Conservation (phyloP, 30 jellyfish, hydroid and myxozoan species). For the Aurelia coerulea region DNA sequence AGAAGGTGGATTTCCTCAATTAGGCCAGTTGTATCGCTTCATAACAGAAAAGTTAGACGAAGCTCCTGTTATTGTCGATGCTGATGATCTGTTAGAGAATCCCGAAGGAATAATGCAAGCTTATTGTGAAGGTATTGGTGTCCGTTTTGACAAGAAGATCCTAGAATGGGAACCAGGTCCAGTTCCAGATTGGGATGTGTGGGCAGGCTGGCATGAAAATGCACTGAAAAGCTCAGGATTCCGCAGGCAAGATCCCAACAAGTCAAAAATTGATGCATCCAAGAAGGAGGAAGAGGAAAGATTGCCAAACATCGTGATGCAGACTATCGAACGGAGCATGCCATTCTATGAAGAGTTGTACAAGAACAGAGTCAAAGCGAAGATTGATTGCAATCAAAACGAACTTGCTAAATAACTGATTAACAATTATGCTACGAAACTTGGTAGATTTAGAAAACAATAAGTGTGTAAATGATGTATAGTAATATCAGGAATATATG, state of each 20-base stretch:
- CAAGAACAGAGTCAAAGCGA: slow-evolving; percentile 48
- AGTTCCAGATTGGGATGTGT: slow-evolving; percentile 91
- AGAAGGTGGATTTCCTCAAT: slow-evolving; percentile 76
- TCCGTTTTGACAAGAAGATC: slow-evolving; percentile 77
- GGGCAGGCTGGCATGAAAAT: slow-evolving; percentile 97
- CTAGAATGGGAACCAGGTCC: slow-evolving; percentile 97
- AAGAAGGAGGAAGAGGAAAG: slow-evolving; percentile 13
- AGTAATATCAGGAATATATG: too few relatives aligned
- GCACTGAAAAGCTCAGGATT: slow-evolving; percentile 94
- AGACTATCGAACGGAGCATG: slow-evolving; percentile 69
- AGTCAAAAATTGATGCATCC: slow-evolving; percentile 26
- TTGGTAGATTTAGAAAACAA: too few relatives aligned
- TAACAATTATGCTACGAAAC: too few relatives aligned
- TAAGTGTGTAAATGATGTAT: too few relatives aligned
- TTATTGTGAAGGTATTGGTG: slow-evolving; percentile 81
- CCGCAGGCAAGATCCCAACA: slow-evolving; percentile 60
- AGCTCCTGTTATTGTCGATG: slow-evolving; percentile 86
- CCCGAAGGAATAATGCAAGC: slow-evolving; percentile 91
- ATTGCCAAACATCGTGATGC: slow-evolving; percentile 71
- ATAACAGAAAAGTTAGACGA: slow-evolving; percentile 38
- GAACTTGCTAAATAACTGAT: not conserved
- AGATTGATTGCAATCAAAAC: not conserved
- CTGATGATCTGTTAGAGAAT: slow-evolving; percentile 87
- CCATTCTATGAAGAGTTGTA: slow-evolving; percentile 67
- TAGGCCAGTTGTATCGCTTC: slow-evolving; percentile 65